Conservation (phyloP, 1,140 invertebrate genomes). For the Acromyrmex echinatior region DNA sequence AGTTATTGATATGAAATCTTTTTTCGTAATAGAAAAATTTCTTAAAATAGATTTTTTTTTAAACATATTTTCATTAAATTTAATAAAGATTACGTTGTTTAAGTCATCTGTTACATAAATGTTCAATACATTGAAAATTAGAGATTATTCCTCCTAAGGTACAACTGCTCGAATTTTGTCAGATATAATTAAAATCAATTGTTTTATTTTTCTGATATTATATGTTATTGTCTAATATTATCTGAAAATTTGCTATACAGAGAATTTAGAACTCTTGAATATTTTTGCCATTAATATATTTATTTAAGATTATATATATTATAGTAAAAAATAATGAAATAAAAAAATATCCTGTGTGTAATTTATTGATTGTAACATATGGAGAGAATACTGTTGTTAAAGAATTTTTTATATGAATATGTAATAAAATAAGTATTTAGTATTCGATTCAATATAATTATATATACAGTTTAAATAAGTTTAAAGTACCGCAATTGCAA, state of each 20-base stretch:
- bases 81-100: slow-evolving; percentile 24
- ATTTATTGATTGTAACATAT: background rate
- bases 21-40: slow-evolving; percentile 48
- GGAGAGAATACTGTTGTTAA: slow-evolving; percentile 1
- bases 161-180: slow-evolving; percentile 26
- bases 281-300: background rate
- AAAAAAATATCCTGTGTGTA: background rate
- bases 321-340: background rate
- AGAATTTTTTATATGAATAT: background rate
- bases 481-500: slow-evolving; percentile 8
- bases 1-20: slow-evolving; percentile 79
- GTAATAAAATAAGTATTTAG: slow-evolving; percentile 20
- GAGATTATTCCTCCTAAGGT: background rate
- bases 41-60: slow-evolving; percentile 7
- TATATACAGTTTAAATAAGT: background rate
- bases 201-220: slow-evolving; percentile 2
- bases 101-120: slow-evolving; percentile 6
- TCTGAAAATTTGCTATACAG: background rate
- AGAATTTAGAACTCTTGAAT: background rate
- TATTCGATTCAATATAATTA: slow-evolving; percentile 10
- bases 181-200: slow-evolving; percentile 11
- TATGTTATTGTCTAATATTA: slow-evolving; percentile 15
- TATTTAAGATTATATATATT: background rate
- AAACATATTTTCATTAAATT: slow-evolving; percentile 9
- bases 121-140: slow-evolving; percentile 2